Evolutionary conservation across 2,888 invertebrate genomes (phyloP).

Genomic region (Phrixothrix hirtus): DNA sequence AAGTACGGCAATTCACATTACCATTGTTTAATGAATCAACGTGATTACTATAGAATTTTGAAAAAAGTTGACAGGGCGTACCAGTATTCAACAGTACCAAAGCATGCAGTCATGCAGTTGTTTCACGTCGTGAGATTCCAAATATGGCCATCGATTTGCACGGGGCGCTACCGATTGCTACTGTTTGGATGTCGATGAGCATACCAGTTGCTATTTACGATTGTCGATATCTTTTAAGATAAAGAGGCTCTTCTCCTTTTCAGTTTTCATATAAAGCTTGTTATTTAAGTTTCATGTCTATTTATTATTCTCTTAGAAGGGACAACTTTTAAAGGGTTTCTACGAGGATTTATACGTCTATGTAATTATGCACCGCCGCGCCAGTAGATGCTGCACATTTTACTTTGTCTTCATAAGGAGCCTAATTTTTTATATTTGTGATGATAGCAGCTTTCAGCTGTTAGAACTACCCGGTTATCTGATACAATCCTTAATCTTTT

Average conservation of each 20-base stretch:
- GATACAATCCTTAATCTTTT: constrained; percentile 16
- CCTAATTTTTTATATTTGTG: constrained; percentile 38
- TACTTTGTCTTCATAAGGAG: constrained; percentile 3
- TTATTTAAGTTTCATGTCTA: too few species aligned
- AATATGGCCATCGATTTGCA: constrained; percentile 41
- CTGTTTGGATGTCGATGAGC: constrained; percentile 38
- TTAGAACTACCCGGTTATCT: constrained; percentile 17
- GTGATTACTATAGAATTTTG: constrained; percentile 14
- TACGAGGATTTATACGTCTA: too few species aligned
- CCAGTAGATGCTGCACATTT: neutral
- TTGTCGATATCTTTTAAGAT: constrained; percentile 11
- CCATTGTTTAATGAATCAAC: constrained; percentile 23
- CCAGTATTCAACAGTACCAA: constrained; percentile 38
- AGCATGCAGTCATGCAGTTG: constrained; percentile 37
- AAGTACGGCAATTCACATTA: constrained; percentile 20
- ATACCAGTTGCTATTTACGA: constrained; percentile 39
- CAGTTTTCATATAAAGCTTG: too few species aligned
- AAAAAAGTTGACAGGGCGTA: constrained; percentile 36
- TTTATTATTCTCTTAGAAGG: too few species aligned
- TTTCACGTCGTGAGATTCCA: constrained; percentile 38
- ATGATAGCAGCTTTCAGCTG: constrained; percentile 28
- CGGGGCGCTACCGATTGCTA: constrained; percentile 40
- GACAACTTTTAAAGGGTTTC: too few species aligned
- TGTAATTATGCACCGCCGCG: too few species aligned
- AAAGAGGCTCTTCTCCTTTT: too few species aligned